Evolutionary conservation across 2,888 invertebrate species (phyloP).

Genomic region (Beris chalybata): DNA sequence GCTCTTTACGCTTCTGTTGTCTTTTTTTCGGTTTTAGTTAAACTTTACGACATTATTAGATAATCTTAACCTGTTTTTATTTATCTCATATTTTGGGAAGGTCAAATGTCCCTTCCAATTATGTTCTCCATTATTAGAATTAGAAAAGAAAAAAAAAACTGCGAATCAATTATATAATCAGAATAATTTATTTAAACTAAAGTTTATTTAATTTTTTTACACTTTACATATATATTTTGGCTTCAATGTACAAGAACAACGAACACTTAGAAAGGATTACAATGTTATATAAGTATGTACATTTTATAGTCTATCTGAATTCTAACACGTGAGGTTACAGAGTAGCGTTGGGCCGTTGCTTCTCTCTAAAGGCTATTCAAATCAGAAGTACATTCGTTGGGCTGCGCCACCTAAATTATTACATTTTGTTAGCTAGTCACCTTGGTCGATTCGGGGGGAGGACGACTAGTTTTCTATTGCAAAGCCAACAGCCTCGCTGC

Average conservation of each 20-base stretch:
- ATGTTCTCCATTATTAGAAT: too few relatives aligned
- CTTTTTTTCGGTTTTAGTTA: too few relatives aligned
- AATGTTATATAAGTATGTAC: constrained; percentile 25
- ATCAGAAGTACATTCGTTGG: constrained; percentile 25
- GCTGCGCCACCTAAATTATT: constrained; percentile 14
- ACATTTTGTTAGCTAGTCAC: too few relatives aligned
- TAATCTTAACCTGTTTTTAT: too few relatives aligned
- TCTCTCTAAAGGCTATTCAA: constrained; percentile 22
- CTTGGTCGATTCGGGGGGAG: too few relatives aligned
- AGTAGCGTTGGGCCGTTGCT: neutral
- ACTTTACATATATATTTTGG: constrained; percentile 32
- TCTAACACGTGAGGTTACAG: constrained; percentile 30
- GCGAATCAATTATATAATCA: neutral
- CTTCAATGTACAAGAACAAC: constrained; percentile 35
- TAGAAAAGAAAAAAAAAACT: too few relatives aligned
- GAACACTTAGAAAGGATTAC: constrained; percentile 24
- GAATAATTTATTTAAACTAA: constrained; percentile 30
- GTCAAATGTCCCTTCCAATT: too few relatives aligned
- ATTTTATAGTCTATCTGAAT: constrained; percentile 17
- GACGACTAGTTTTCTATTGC: too few relatives aligned
- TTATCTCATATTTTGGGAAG: too few relatives aligned
- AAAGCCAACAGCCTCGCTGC: too few relatives aligned
- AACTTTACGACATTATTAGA: too few relatives aligned
- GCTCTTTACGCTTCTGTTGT: too few relatives aligned
- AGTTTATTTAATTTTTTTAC: constrained; percentile 8